Evolutionary conservation across 2,888 invertebrate species (phyloP).

Genomic region (Eulithis testata): DNA sequence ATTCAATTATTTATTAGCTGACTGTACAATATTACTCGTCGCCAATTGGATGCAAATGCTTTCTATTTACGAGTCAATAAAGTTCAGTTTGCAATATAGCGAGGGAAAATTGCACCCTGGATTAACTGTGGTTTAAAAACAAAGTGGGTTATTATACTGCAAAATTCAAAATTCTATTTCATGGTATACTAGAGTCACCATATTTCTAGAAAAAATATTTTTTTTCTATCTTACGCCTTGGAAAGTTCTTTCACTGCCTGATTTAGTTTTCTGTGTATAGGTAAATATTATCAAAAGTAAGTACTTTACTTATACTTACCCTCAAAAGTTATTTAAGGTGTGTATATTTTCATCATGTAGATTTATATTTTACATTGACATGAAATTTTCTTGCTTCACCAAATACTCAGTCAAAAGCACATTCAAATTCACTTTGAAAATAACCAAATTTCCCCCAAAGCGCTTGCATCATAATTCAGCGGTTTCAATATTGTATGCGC

Average conservation of each 20-base stretch:
- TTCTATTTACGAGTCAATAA: constrained; percentile 35
- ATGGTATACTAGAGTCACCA: too few species aligned
- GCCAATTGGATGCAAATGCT: constrained; percentile 36
- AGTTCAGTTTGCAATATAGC: constrained; percentile 32
- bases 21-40: constrained; percentile 13
- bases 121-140: constrained; percentile 9
- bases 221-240: too few species aligned
- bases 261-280: too few species aligned
- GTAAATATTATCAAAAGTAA: too few species aligned
- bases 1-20: neutral
- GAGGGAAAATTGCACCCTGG: constrained; percentile 14
- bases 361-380: constrained; percentile 15
- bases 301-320: too few species aligned
- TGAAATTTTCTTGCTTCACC: constrained; percentile 21
- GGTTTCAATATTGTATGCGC: constrained; percentile 51
- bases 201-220: too few species aligned
- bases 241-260: too few species aligned
- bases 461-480: constrained; percentile 50
- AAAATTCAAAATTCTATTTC: constrained; percentile 1
- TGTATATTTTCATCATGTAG: constrained; percentile 2
- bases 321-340: neutral
- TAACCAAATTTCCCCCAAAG: constrained; percentile 37
- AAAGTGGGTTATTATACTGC: constrained; percentile 1
- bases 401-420: constrained; percentile 28
- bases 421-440: constrained; percentile 32